phyloP scores from a whole-genome alignment of 2,113 vertebrate genomes.

The Pluvianellus socialis region DNA sequence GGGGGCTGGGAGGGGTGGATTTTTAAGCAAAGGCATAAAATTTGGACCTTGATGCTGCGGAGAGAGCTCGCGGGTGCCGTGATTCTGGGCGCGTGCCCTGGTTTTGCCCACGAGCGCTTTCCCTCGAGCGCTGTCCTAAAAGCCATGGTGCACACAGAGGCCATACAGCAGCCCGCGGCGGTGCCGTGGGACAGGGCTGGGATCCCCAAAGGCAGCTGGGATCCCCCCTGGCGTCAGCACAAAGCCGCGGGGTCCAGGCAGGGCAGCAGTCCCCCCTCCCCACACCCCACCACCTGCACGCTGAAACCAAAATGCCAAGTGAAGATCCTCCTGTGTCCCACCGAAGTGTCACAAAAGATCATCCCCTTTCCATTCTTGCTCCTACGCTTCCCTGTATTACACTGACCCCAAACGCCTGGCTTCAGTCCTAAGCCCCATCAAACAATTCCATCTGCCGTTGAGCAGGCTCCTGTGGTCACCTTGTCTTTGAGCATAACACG shows the following conservation, averaged over 20 bases:
- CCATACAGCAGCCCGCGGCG: background rate
- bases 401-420: background rate
- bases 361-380: background rate
- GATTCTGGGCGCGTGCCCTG: background rate
- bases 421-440: background rate
- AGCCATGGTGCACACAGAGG: background rate
- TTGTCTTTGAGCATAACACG: background rate
- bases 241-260: background rate
- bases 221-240: background rate
- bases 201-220: background rate
- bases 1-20: rapidly evolving
- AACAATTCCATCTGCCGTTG: background rate
- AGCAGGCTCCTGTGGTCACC: background rate
- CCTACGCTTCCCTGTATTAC: background rate
- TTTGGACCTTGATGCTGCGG: background rate
- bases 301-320: background rate
- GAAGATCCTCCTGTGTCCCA: rapidly evolving
- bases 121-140: background rate
- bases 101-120: background rate
- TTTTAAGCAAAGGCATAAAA: rapidly evolving
- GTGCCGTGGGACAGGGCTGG: background rate
- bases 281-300: rapidly evolving
- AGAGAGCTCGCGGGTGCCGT: rapidly evolving
- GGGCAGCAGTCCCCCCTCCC: background rate
- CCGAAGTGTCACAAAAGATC: background rate